Conservation (phyloP, 2,113 vertebrate genomes). For the Mesitornis unicolor region DNA sequence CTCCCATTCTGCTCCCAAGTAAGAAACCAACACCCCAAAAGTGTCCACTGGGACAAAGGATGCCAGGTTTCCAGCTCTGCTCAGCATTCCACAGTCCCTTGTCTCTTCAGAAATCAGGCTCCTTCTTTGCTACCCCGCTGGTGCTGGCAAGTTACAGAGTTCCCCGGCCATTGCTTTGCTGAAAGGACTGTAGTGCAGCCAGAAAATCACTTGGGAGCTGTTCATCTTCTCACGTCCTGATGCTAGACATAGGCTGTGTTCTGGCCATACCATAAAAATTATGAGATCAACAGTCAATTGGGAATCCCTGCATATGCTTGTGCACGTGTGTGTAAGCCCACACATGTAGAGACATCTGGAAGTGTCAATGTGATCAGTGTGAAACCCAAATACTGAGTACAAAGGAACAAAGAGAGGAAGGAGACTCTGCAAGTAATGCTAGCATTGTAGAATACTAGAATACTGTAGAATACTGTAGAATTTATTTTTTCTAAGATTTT, state of each 20-base stretch:
- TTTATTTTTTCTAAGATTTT: background rate
- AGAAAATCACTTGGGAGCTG: background rate
- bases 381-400: background rate
- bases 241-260: background rate
- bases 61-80: background rate
- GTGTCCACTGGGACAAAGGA: background rate
- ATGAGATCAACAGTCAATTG: background rate
- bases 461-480: background rate
- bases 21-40: background rate
- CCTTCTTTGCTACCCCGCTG: background rate
- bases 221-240: background rate
- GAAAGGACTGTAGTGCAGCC: background rate
- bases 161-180: background rate
- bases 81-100: background rate
- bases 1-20: background rate
- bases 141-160: background rate
- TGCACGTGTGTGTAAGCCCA: background rate
- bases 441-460: background rate
- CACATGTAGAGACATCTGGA: background rate
- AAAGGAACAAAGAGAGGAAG: background rate
- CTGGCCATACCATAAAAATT: background rate
- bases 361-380: background rate
- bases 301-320: background rate
- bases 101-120: background rate
- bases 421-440: background rate